Evolutionary conservation across 37 sponge, comb jelly and placozoan species (phyloP).

Genomic region (Theonella swinhoei): DNA sequence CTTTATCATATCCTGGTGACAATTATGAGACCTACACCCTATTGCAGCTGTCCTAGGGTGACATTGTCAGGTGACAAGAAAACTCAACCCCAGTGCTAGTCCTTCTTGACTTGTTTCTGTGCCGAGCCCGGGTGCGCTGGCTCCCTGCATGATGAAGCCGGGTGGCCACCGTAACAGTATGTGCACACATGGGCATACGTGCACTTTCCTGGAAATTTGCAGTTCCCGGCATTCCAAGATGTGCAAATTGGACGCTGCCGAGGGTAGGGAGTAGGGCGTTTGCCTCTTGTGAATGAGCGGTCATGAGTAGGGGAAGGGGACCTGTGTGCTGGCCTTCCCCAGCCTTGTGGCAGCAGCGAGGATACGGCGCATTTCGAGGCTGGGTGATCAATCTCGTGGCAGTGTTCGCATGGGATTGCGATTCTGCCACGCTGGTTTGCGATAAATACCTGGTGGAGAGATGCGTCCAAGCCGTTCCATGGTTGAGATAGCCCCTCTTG

Average conservation of each 20-base stretch:
- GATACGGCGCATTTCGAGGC: neutral
- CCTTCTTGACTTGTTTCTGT: too few species aligned
- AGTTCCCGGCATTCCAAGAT: neutral
- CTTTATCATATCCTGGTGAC: too few species aligned
- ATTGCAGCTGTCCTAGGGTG: too few species aligned
- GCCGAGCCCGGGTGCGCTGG: too few species aligned
- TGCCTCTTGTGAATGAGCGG: neutral
- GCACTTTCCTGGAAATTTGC: neutral
- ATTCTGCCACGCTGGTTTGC: neutral
- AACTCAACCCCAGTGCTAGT: too few species aligned
- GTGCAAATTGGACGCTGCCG: neutral
- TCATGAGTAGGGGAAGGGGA: neutral
- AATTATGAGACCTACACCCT: too few species aligned
- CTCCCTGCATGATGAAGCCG: too few species aligned
- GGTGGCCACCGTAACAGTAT: too few species aligned
- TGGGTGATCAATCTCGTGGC: conserved; percentile 2
- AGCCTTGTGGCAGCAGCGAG: neutral
- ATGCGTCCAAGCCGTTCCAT: conserved; percentile 1
- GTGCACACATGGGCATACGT: neutral
- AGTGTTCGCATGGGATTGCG: neutral
- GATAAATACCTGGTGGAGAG: neutral
- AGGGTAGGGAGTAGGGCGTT: neutral
- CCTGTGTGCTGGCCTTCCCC: neutral
- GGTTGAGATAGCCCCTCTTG: neutral
- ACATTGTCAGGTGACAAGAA: too few species aligned